A percentile compares a stretch with the other conserved stretches of the same genome.
These are phyloP conservation scores for Lipophrys pholis DNA, from an alignment of 2,113 vertebrate genomes.

Conservation along the genomic window DNA sequence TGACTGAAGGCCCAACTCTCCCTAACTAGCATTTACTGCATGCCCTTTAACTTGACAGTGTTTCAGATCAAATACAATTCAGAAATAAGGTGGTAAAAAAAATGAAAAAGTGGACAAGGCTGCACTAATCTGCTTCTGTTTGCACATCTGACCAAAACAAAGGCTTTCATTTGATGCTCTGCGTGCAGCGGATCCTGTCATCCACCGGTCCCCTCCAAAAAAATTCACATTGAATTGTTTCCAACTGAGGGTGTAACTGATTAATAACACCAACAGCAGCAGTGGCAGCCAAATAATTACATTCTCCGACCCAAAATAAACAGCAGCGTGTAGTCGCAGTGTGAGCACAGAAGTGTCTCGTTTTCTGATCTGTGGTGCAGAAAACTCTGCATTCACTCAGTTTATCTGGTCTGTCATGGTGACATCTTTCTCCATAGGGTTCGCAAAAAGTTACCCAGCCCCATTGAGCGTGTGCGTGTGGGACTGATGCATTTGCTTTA, in stretches of 20 bases:
- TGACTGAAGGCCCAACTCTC: background rate
- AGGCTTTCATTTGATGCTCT: slow-evolving; percentile 33
- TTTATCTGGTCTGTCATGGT: slow-evolving; percentile 45
- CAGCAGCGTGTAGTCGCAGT: slow-evolving; percentile 39
- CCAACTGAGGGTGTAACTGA: slow-evolving; percentile 53
- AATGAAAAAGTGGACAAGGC: slow-evolving; percentile 1
- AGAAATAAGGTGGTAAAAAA: background rate
- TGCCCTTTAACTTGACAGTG: background rate
- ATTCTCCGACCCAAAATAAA: slow-evolving; percentile 51
- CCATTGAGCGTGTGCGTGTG: background rate
- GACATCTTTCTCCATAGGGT: slow-evolving; percentile 49
- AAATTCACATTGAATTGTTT: slow-evolving; percentile 34
- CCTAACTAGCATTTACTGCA: too few relatives aligned
- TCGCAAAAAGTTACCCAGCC: slow-evolving; percentile 32
- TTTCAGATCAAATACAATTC: slow-evolving; percentile 5
- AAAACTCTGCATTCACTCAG: slow-evolving; percentile 55
- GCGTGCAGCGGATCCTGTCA: slow-evolving; percentile 2
- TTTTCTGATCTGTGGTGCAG: slow-evolving; percentile 50
- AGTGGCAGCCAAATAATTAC: slow-evolving; percentile 58
- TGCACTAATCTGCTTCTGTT: background rate
- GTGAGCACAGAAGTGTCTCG: slow-evolving; percentile 36
- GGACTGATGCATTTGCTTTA: background rate
- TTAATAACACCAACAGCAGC: slow-evolving; percentile 55
- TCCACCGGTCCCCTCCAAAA: slow-evolving; percentile 2
- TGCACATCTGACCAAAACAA: slow-evolving; percentile 26